Evolutionary conservation across 1,140 invertebrate genomes (phyloP).

Genomic region (Achatina immaculata): DNA sequence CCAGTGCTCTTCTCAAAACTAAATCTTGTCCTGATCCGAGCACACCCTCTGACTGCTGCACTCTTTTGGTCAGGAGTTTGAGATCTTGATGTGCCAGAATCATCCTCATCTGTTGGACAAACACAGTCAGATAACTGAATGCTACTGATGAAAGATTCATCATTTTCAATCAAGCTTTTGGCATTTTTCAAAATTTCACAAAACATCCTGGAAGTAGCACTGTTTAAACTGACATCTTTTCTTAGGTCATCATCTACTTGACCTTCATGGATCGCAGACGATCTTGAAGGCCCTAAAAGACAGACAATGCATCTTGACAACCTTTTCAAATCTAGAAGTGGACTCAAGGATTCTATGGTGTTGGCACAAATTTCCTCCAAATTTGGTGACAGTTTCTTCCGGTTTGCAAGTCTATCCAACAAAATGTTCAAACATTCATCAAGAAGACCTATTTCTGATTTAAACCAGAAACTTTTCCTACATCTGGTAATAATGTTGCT

Average conservation of each 20-base stretch:
- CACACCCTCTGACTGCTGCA: background rate
- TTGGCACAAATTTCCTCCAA: background rate
- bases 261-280: background rate
- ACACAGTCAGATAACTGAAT: background rate
- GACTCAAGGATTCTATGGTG: background rate
- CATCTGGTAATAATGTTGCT: background rate
- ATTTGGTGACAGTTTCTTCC: no score
- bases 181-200: constrained; percentile 4
- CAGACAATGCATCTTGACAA: background rate
- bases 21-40: background rate
- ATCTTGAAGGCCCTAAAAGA: background rate
- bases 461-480: background rate
- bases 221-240: background rate
- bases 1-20: background rate
- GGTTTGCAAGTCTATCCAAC: background rate
- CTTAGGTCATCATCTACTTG: background rate
- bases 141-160: background rate
- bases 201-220: background rate
- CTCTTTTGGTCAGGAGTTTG: background rate
- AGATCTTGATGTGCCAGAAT: background rate
- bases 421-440: background rate
- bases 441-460: background rate
- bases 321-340: background rate
- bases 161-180: background rate
- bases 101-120: background rate